A percentile compares a stretch with the other conserved stretches of the same genome.
Evolutionary conservation across 2,113 vertebrate genomes (phyloP).

Genomic region (Neodon shergylaensis): DNA sequence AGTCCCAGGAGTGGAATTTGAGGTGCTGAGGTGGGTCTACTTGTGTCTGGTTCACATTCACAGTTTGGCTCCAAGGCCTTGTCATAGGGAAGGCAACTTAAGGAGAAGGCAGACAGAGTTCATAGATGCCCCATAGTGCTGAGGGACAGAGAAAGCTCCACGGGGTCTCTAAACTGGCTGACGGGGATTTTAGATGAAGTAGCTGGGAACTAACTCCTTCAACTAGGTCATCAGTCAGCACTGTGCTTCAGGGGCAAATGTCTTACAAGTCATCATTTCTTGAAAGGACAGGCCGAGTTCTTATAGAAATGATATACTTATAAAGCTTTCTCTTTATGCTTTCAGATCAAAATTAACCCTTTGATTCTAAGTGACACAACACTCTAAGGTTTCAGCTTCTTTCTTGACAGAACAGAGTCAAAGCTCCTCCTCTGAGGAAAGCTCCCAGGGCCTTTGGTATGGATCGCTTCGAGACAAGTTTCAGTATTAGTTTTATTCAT

Average conservation of each 20-base stretch:
- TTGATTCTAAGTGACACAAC: not conserved
- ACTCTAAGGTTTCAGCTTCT: not conserved
- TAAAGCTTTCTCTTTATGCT: not conserved
- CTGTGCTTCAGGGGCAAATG: not conserved
- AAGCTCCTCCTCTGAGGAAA: not conserved
- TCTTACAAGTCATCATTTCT: not conserved
- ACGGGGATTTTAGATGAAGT: not conserved
- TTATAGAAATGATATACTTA: constrained; percentile 19
- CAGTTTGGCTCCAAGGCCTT: not conserved
- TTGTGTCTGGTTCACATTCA: not conserved
- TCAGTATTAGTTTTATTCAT: not conserved
- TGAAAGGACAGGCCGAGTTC: not conserved
- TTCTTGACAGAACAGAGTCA: constrained; percentile 7
- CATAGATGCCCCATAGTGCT: too few species aligned
- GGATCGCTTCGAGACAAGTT: not conserved
- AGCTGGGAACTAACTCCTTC: not conserved
- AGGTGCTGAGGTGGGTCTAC: not conserved
- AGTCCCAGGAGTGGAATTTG: not conserved
- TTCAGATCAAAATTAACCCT: constrained; percentile 14
- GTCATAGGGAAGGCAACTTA: not conserved
- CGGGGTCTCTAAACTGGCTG: not conserved
- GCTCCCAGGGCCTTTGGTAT: not conserved
- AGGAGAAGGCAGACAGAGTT: not conserved
- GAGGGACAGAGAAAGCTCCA: not conserved
- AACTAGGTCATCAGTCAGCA: not conserved